Conservation (phyloP, 2,888 invertebrate genomes). For the Caradrina kadenii region DNA sequence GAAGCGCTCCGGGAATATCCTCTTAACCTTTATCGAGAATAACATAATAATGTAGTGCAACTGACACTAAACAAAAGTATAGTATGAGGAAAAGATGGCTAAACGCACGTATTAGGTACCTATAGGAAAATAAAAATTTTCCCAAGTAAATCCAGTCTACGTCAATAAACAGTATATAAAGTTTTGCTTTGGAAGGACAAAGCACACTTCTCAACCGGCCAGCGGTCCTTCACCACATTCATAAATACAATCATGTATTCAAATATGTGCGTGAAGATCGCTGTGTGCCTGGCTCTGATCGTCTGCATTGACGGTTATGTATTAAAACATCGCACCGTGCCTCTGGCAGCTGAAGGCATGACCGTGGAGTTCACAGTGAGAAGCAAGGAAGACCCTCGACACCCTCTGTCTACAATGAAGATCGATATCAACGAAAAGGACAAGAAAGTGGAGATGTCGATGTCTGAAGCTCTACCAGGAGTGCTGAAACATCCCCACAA, state of each 20-base stretch:
- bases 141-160: constrained; percentile 1
- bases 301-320: constrained; percentile 57
- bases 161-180: constrained; percentile 38
- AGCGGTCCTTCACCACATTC: constrained; percentile 35
- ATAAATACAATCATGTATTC: constrained; percentile 51
- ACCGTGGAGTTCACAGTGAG: constrained; percentile 61
- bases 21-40: background rate
- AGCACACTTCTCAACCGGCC: constrained; percentile 23
- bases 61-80: background rate
- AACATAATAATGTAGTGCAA: background rate
- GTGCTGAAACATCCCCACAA: constrained; percentile 8
- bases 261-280: constrained; percentile 55
- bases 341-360: constrained; percentile 59
- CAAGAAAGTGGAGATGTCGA: constrained; percentile 37
- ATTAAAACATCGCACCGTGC: constrained; percentile 43
- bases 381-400: constrained; percentile 34
- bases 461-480: constrained; percentile 19
- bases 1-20: background rate
- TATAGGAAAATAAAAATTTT: background rate
- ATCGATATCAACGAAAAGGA: constrained; percentile 49
- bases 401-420: constrained; percentile 47
- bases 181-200: background rate
- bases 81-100: constrained; percentile 2
- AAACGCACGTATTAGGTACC: background rate
- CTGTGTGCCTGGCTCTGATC: constrained; percentile 55